Percentiles rank a stretch among this genome's conserved stretches.
phyloP scores from a whole-genome alignment of 2,113 vertebrate species.

The Oreocharis arfaki region DNA sequence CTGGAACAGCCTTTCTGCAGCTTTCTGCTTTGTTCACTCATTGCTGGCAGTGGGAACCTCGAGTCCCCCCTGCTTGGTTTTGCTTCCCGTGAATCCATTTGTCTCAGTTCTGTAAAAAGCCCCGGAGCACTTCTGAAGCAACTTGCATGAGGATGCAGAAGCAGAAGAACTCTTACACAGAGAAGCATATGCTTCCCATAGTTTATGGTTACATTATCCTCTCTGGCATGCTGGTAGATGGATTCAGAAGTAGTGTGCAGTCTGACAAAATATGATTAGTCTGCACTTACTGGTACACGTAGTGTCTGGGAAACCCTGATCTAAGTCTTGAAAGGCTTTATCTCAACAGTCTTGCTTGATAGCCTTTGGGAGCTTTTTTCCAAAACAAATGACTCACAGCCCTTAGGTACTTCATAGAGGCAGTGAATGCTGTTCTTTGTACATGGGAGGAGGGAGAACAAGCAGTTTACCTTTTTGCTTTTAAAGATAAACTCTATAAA shows the following conservation, averaged over 20 bases:
- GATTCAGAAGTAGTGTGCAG: background rate
- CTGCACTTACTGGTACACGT: background rate
- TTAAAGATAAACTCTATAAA: background rate
- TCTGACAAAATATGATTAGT: conserved; percentile 36
- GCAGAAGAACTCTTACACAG: background rate
- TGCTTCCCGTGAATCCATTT: background rate
- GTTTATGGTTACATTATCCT: background rate
- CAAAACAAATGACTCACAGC: conserved; percentile 30
- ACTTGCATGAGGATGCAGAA: background rate
- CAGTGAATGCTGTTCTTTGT: background rate
- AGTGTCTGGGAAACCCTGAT: conserved; percentile 48
- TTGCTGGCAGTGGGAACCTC: background rate
- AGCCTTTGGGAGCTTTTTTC: conserved; percentile 18
- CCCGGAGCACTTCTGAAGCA: background rate
- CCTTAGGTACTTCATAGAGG: background rate
- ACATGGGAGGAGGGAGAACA: background rate
- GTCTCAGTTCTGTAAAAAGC: background rate
- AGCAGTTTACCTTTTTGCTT: conserved; percentile 3
- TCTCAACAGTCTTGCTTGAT: conserved; percentile 31
- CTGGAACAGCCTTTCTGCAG: background rate
- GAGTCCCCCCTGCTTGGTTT: background rate
- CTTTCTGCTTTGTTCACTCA: background rate
- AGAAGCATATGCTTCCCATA: background rate
- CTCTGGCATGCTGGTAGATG: background rate
- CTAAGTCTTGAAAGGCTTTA: conserved; percentile 35